These are phyloP conservation scores for Miichthys miiuy DNA, from an alignment of 2,797 vertebrate genomes.

Conservation along the genomic window DNA sequence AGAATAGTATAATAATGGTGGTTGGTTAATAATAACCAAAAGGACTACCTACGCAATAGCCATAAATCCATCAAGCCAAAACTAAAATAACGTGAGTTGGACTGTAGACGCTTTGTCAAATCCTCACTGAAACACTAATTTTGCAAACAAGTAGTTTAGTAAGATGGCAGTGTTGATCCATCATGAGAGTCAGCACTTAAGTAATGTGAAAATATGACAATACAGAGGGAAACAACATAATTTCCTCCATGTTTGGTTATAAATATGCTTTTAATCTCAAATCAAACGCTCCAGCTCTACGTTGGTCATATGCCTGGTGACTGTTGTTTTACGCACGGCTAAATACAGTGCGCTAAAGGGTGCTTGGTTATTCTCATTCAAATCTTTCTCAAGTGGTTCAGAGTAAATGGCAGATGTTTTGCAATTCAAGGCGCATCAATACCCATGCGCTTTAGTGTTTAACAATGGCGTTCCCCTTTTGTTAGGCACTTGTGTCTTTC, in stretches of 20 bases:
- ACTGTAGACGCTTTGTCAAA: background rate
- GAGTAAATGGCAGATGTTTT: conserved; percentile 90
- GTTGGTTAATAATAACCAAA: background rate
- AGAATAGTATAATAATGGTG: background rate
- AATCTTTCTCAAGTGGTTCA: conserved; percentile 78
- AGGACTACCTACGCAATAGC: background rate
- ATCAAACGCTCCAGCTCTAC: conserved; percentile 34
- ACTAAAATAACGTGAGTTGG: background rate
- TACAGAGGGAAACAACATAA: background rate
- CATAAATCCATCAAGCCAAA: conserved; percentile 43
- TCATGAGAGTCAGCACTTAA: background rate
- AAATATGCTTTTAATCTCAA: conserved; percentile 23
- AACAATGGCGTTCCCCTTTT: conserved; percentile 85
- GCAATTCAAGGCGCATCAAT: conserved; percentile 89
- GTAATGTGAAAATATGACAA: background rate
- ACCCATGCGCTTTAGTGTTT: conserved; percentile 82
- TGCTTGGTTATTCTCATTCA: conserved; percentile 83
- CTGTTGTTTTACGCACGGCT: conserved; percentile 72
- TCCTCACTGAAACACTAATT: background rate
- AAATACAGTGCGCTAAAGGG: conserved; percentile 63
- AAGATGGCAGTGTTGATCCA: background rate
- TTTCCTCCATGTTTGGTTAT: background rate
- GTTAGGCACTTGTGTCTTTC: conserved; percentile 85
- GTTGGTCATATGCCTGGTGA: conserved; percentile 39
- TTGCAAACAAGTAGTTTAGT: background rate